Evolutionary conservation across 2,113 vertebrate genomes (phyloP).

Genomic region (Sander vitreus): DNA sequence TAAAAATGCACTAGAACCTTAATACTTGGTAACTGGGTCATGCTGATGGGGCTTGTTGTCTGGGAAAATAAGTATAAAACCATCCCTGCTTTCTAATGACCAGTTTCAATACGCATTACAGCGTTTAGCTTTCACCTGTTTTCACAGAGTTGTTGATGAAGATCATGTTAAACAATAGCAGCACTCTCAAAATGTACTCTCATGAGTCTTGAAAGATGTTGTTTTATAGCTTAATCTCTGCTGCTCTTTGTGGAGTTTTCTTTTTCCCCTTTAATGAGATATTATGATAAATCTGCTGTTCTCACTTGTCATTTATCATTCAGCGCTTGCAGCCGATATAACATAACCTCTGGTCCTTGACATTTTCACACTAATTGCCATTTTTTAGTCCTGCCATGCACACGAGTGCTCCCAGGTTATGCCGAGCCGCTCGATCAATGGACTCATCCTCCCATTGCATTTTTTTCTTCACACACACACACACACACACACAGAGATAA

Average conservation of each 20-base stretch:
- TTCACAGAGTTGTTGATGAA: not conserved
- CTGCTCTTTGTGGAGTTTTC: not conserved
- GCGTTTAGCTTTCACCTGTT: not conserved
- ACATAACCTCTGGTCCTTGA: conserved; percentile 42
- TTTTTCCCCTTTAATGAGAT: not conserved
- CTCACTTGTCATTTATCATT: conserved; percentile 33
- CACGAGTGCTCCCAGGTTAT: conserved; percentile 40
- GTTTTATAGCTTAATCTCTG: not conserved
- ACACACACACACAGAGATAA: conserved; percentile 18
- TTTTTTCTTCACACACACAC: not conserved
- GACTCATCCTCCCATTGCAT: conserved; percentile 11
- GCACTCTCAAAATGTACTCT: not conserved
- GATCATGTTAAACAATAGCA: not conserved
- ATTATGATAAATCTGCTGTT: conserved; percentile 35
- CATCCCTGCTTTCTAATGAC: not conserved
- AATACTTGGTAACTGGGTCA: conserved; percentile 45
- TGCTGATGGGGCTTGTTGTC: not conserved
- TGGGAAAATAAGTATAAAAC: not conserved
- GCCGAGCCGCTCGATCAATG: conserved; percentile 13
- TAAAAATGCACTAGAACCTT: conserved; percentile 30
- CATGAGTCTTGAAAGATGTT: not conserved
- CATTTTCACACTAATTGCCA: conserved; percentile 66
- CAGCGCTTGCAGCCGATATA: not conserved
- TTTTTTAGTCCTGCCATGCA: conserved; percentile 41
- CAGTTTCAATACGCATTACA: not conserved